Percentiles rank a stretch among this genome's conserved stretches.
phyloP scores from a whole-genome alignment of 2,888 invertebrate genomes.

The Calephelis perditalis region DNA sequence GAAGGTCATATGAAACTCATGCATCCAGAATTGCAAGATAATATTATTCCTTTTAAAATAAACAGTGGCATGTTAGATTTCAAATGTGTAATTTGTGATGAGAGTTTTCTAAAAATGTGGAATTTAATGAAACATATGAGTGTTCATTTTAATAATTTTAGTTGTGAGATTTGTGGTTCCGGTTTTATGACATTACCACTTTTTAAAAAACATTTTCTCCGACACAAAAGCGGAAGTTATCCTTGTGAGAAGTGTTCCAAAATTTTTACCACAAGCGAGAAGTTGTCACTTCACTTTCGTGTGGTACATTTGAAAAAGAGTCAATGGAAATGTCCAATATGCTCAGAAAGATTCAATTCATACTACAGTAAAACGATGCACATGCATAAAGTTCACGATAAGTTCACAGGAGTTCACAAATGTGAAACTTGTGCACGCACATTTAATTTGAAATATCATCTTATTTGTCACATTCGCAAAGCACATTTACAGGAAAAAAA shows the following conservation, averaged over 20 bases:
- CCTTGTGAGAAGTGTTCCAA: constrained; percentile 64
- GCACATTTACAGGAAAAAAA: constrained; percentile 70
- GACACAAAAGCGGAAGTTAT: constrained; percentile 63
- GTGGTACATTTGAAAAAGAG: constrained; percentile 65
- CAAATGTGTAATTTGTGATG: constrained; percentile 59
- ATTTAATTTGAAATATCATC: constrained; percentile 63
- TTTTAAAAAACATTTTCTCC: constrained; percentile 65
- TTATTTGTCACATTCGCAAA: constrained; percentile 63
- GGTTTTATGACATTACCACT: constrained; percentile 66
- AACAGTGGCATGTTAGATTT: constrained; percentile 47
- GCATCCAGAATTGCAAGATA: constrained; percentile 59
- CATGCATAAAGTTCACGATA: constrained; percentile 65
- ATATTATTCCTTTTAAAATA: constrained; percentile 64
- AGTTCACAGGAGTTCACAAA: constrained; percentile 63
- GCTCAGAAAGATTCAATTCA: constrained; percentile 66
- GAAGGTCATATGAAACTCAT: constrained; percentile 52
- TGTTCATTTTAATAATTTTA: constrained; percentile 67
- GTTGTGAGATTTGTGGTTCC: constrained; percentile 67
- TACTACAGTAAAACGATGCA: constrained; percentile 69
- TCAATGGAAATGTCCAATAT: constrained; percentile 61
- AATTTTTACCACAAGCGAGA: constrained; percentile 59
- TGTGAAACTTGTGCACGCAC: constrained; percentile 65
- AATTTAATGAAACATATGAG: constrained; percentile 70
- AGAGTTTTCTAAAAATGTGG: constrained; percentile 60
- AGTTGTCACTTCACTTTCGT: constrained; percentile 56